These are phyloP conservation scores for Drosophila obscura DNA, from an alignment of 1,140 invertebrate genomes.

Conservation along the genomic window DNA sequence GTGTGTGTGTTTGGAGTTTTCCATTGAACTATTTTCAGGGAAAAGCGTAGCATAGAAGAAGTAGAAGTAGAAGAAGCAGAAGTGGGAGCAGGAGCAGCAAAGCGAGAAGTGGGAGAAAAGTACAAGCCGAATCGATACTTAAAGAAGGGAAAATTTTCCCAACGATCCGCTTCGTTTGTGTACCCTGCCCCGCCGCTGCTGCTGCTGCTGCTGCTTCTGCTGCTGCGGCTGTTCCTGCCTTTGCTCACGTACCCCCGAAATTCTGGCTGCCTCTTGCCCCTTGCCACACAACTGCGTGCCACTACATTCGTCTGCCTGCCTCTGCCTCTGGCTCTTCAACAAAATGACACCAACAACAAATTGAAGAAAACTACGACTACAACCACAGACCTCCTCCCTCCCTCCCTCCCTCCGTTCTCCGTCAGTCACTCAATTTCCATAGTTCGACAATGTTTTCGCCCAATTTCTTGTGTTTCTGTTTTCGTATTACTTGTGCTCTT, in stretches of 20 bases:
- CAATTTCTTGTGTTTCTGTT: conserved; percentile 51
- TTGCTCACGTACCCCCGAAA: no score
- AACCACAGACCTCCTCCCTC: conserved; percentile 6
- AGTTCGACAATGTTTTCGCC: conserved; percentile 67
- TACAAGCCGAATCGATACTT: conserved; percentile 34
- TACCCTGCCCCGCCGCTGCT: not conserved
- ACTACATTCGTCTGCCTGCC: conserved; percentile 1
- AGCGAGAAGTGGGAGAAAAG: conserved; percentile 13
- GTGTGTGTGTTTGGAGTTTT: conserved; percentile 61
- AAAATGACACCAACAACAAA: not conserved
- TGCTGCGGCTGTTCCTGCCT: no score
- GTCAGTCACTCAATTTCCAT: conserved; percentile 44
- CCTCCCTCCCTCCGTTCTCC: not conserved
- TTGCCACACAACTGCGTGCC: no score
- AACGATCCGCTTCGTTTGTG: conserved; percentile 65
- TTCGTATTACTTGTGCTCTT: conserved; percentile 28
- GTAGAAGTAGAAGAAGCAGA: conserved; percentile 39
- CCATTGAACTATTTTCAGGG: conserved; percentile 72
- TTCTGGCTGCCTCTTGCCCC: no score
- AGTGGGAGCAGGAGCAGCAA: conserved; percentile 4
- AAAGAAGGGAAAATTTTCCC: conserved; percentile 64
- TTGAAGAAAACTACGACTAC: conserved; percentile 19
- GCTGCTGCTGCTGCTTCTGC: no score
- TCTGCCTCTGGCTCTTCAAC: not conserved
- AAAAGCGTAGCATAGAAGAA: conserved; percentile 5